Evolutionary conservation across 2,113 vertebrate genomes (phyloP).

Genomic region (Lophochroa leadbeateri): DNA sequence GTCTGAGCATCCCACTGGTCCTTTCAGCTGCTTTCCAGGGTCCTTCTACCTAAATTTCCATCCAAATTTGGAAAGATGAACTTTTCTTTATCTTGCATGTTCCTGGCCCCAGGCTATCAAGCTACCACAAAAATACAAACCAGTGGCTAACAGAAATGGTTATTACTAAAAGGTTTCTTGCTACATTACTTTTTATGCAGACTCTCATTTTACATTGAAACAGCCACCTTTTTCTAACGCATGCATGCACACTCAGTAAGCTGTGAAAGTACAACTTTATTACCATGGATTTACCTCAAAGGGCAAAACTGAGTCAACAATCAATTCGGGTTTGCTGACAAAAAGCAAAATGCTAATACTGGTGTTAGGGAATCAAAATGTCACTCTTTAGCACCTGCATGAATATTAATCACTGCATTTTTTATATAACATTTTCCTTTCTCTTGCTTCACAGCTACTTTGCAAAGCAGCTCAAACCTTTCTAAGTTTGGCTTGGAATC

Average conservation of each 20-base stretch:
- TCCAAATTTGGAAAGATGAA: neutral
- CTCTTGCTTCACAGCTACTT: neutral
- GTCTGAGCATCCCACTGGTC: neutral
- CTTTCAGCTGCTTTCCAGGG: neutral
- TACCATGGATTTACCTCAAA: conserved; percentile 51
- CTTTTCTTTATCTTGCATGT: neutral
- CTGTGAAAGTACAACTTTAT: conserved; percentile 58
- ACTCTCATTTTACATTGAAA: neutral
- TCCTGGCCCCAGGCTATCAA: neutral
- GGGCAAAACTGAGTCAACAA: conserved; percentile 56
- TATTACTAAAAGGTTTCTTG: conserved; percentile 10
- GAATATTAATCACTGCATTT: conserved; percentile 32
- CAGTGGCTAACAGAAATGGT: neutral
- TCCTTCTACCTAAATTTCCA: neutral
- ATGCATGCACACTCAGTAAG: conserved; percentile 1
- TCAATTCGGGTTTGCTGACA: conserved; percentile 63
- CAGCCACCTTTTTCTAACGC: neutral
- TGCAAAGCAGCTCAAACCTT: neutral
- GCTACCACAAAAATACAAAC: neutral
- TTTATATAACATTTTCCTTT: conserved; percentile 30
- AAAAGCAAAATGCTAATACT: conserved; percentile 64
- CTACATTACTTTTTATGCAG: conserved; percentile 8
- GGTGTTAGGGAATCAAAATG: conserved; percentile 57
- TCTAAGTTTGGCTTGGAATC: neutral
- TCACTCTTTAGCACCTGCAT: conserved; percentile 40